Evolutionary conservation across 2,797 vertebrate species (phyloP), one percentile per base, ranked within the genome.

Genomic region (Nannoperca obscura): DNA sequence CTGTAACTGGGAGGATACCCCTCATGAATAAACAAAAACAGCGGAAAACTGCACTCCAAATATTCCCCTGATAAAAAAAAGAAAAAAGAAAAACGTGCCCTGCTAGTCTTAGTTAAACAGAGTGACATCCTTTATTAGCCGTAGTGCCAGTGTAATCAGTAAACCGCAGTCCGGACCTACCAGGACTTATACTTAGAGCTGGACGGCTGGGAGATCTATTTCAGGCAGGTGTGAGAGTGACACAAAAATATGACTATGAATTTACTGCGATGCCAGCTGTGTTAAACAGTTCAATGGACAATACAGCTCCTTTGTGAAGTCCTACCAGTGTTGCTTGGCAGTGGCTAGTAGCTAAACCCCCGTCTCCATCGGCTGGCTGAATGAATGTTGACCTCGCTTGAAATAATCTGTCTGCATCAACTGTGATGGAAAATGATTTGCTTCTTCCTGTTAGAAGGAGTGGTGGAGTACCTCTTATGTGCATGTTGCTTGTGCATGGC

Each of bases 31-130:
- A 93, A 95, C 92, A 93, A 89, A 92, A 92, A 93, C 93, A 95
- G 89, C 89, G 95, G 95, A 96, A 97, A 97, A 94, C 90, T 82
- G 84, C 92, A 86, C 91, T 90, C 91, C 92, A 95, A 88, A 91
- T 59, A 84, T 95, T 96, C 94, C 95, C 92, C 86, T 66, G 73
- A 65, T 83, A 83, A 86, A 89, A 88, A 78, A 69, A 44, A 32
- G 32, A 5, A 32, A 32, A 78, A 76, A n/a, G 36, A 76, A 74
- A 78, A 63, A 78, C 54, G 40, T 22, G 58, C 50, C 38, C 54
- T 36, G 66, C 74, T 85, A 74, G 58, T 67, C 65, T 80, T 84
- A 69, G 75, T 86, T 70, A 89, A 89, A 90, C 77, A 80, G 69
- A 81, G 75, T 87, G 85, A 86, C 82, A 89, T 86, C 79, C 85